A percentile compares a stretch with the other conserved stretches of the same genome.
Conservation (phyloP, 2,113 vertebrate species). For the Pomatostomus ruficeps region DNA sequence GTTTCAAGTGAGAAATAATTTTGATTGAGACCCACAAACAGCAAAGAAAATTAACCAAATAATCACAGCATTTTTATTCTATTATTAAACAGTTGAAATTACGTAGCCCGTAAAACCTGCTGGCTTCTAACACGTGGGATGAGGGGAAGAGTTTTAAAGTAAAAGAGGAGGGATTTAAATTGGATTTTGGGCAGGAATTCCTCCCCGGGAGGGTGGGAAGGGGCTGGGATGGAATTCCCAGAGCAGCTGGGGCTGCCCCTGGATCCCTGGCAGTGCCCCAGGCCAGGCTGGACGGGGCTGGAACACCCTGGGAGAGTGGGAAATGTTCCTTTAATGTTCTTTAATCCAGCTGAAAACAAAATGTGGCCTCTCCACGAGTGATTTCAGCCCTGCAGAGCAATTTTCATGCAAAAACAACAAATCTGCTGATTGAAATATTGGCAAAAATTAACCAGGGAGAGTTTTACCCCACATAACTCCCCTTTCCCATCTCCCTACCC, state of each 20-base stretch:
- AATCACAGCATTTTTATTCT: background rate
- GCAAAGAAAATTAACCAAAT: background rate
- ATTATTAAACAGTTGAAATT: background rate
- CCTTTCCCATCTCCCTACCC: background rate
- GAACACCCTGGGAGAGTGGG: rapidly evolving
- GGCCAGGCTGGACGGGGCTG: background rate
- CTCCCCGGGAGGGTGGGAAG: background rate
- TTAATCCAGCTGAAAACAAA: background rate
- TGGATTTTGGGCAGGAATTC: background rate
- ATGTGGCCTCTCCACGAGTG: background rate
- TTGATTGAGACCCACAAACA: background rate
- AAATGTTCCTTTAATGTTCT: background rate
- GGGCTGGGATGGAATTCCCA: background rate
- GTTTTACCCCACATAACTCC: background rate
- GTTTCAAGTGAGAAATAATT: background rate
- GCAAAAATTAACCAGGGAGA: background rate
- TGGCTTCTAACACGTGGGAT: background rate
- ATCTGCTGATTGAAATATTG: background rate
- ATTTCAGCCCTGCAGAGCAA: background rate
- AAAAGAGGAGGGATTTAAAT: background rate
- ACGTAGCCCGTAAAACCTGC: background rate
- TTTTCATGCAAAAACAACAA: background rate
- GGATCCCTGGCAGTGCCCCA: background rate
- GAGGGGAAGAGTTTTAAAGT: background rate
- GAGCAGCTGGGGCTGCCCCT: background rate